Conservation (phyloP, 2,113 vertebrate species). For the Chitala chitala region DNA sequence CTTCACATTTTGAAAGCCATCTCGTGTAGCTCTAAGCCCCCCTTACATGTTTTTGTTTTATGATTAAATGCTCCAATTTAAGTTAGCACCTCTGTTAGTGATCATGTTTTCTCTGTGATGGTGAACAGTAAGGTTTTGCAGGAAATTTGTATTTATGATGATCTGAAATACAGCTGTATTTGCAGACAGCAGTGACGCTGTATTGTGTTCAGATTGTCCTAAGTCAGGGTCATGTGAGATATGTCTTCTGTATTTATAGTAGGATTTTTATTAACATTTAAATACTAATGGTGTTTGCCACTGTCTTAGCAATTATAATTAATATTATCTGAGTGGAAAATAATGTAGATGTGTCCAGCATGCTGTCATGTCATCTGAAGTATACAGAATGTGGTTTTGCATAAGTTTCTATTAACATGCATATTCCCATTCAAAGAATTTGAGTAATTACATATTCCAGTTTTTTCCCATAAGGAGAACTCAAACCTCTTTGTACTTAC, state of each 20-base stretch:
- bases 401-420: conserved; percentile 4
- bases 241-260: not conserved
- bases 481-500: not conserved
- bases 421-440: not conserved
- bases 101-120: conserved; percentile 7
- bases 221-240: not conserved
- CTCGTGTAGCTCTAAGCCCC: not conserved
- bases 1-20: not conserved
- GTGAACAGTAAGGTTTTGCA: conserved; percentile 6
- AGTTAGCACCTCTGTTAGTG: not conserved
- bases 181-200: not conserved
- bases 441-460: not conserved
- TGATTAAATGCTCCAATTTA: not conserved
- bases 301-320: not conserved
- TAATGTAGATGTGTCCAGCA: not conserved
- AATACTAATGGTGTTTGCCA: not conserved
- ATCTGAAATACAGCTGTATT: not conserved
- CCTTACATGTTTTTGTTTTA: not conserved
- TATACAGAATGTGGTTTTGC: not conserved
- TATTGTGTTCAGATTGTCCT: not conserved
- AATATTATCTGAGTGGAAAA: conserved; percentile 5
- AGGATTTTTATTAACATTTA: not conserved
- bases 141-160: too few species aligned
- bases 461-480: not conserved
- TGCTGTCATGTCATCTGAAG: not conserved